Evolutionary conservation across 92 coral and sea anemone genomes (phyloP), one percentile per base, ranked within the genome.

Genomic region (Zoanthus solanderi): DNA sequence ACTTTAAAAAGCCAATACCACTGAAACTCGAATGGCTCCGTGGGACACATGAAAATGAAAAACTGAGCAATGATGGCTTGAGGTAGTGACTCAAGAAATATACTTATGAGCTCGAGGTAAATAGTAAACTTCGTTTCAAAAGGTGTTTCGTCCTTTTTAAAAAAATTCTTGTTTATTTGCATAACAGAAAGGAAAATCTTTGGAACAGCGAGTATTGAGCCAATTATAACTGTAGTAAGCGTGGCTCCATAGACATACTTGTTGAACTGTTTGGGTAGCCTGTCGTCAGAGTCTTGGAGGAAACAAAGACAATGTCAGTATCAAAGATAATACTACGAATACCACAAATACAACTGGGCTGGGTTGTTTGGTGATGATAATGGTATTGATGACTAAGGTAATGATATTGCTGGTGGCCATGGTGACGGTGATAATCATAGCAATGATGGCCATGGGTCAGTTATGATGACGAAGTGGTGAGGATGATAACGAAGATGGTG

Each of bases 1-100:
- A 69, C 44, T 14, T 57, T n/a, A 7, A 61, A 47, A 67, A 80
- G 58, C 85, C 85, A 80, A 12, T 61, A 9, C 85, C 85, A 80
- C 44, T 23, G 32, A 80, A 80, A 15, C 32, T 34, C 17, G 45
- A 80, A 80, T 8, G 30, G 50, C 56, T 37, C 0, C 37, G 58
- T 31, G 56, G 45, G 72, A 0, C 85, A 80, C 30, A 65, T 50
- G 13, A 61, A 16, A 17, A 80, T 52, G 72, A 34, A 65, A 69
- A 80, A 63, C 16, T 80, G 48, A 17, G 72, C 61, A 23, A 80
- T 44, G 8, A 80, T 7, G 15, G 85, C 85, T 45, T 80, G 85
- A 29, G 85, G 85, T 61, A 80, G 45, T 42, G 37, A 53, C 37
- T 80, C 85, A 0, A 65, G 2, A 15, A 34, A 0, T 31, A 80